phyloP scores from a whole-genome alignment of 2,888 invertebrate species.

The Heliconius sara region DNA sequence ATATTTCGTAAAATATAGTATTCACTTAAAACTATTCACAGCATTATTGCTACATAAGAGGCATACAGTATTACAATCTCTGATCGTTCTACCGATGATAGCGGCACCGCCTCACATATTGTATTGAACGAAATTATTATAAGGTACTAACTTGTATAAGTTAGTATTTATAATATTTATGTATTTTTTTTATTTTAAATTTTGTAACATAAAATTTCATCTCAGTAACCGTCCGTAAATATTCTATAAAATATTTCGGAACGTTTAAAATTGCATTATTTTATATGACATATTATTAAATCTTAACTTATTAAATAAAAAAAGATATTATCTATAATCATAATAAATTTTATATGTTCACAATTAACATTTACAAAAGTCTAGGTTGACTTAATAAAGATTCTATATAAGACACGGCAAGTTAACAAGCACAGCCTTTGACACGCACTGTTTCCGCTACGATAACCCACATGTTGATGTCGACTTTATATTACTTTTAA shows the following conservation, averaged over 20 bases:
- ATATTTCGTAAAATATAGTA: not conserved
- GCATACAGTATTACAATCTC: conserved; percentile 10
- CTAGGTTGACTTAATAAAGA: not conserved
- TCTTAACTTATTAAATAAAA: too few species aligned
- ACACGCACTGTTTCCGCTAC: conserved; percentile 70
- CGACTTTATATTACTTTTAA: conserved; percentile 31
- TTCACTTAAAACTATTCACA: not conserved
- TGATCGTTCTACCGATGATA: not conserved
- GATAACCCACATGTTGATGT: conserved; percentile 60
- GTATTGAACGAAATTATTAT: too few species aligned
- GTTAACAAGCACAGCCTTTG: conserved; percentile 62
- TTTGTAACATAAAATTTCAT: too few species aligned
- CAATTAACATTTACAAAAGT: not conserved
- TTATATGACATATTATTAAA: not conserved
- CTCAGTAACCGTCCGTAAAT: not conserved
- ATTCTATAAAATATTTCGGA: not conserved
- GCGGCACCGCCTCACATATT: not conserved
- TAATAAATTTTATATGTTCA: not conserved
- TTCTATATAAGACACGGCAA: conserved; percentile 58
- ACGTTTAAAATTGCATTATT: not conserved
- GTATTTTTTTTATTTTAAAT: too few species aligned
- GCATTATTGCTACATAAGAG: conserved; percentile 11
- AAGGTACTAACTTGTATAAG: too few species aligned
- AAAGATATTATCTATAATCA: not conserved
- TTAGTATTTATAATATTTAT: too few species aligned